Evolutionary conservation across 1,140 invertebrate genomes (phyloP).

Genomic region (Zaprionus tsacasi): DNA sequence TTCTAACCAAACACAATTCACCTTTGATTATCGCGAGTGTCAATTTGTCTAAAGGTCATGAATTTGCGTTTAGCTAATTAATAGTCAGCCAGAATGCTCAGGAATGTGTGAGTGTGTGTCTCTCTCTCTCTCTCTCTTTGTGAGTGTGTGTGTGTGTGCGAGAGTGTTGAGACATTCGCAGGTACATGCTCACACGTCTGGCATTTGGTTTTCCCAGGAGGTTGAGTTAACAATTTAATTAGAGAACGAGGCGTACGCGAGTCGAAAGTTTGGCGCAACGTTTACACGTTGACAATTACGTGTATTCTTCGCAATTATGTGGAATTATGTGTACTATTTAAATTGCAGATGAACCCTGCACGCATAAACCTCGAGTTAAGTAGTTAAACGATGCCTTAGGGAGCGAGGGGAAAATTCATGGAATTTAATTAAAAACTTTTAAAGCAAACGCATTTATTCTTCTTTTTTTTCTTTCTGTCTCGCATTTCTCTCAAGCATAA

Average conservation of each 20-base stretch:
- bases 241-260: slow-evolving; percentile 50
- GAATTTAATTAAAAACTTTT: slow-evolving; percentile 79
- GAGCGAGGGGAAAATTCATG: slow-evolving; percentile 29
- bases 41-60: slow-evolving; percentile 71
- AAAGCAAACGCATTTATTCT: slow-evolving; percentile 45
- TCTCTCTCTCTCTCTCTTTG: not conserved
- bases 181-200: slow-evolving; percentile 37
- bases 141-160: slow-evolving; percentile 20
- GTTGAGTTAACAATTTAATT: slow-evolving; percentile 72
- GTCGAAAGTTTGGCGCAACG: slow-evolving; percentile 23
- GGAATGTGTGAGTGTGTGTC: slow-evolving; percentile 9
- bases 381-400: not conserved
- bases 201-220: slow-evolving; percentile 24
- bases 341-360: not conserved
- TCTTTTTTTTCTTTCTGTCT: not conserved
- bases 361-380: not conserved
- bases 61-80: slow-evolving; percentile 74
- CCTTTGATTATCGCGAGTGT: slow-evolving; percentile 77
- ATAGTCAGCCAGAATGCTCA: slow-evolving; percentile 55
- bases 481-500: slow-evolving; percentile 26
- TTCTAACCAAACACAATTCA: slow-evolving; percentile 48
- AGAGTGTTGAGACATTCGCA: slow-evolving; percentile 34
- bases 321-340: not conserved
- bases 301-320: no score
- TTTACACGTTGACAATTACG: slow-evolving; percentile 26